These are phyloP conservation scores for Parnassius smintheus DNA, from an alignment of 2,888 invertebrate species.

Conservation along the genomic window DNA sequence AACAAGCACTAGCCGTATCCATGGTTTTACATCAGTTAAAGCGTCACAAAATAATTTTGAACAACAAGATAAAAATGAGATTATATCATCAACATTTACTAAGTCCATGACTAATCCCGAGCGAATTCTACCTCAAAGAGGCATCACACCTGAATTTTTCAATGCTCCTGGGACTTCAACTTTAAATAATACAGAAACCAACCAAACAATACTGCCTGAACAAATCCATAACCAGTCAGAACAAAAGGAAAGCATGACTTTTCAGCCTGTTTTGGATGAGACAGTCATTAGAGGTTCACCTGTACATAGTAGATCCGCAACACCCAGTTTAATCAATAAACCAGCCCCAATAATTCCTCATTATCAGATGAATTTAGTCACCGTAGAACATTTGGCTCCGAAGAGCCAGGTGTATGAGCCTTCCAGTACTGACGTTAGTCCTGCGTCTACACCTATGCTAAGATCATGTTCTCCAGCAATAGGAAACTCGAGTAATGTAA, in stretches of 20 bases:
- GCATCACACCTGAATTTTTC: constrained; percentile 79
- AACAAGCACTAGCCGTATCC: constrained; percentile 46
- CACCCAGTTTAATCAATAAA: constrained; percentile 87
- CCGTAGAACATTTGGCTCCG: constrained; percentile 83
- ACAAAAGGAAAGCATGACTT: constrained; percentile 77
- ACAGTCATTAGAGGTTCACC: constrained; percentile 77
- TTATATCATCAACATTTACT: constrained; percentile 53
- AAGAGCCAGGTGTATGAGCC: constrained; percentile 83
- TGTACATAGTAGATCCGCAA: constrained; percentile 80
- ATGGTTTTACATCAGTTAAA: constrained; percentile 63
- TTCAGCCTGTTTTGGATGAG: constrained; percentile 84
- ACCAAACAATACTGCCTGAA: constrained; percentile 40
- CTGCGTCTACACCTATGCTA: constrained; percentile 84
- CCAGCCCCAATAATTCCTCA: constrained; percentile 88
- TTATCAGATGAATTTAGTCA: constrained; percentile 89
- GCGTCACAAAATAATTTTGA: constrained; percentile 67
- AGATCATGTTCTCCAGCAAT: constrained; percentile 87
- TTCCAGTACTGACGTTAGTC: constrained; percentile 79
- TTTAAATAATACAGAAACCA: constrained; percentile 29
- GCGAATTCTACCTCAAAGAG: constrained; percentile 79
- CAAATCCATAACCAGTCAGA: constrained; percentile 60
- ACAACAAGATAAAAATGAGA: constrained; percentile 65
- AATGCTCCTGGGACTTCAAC: constrained; percentile 58
- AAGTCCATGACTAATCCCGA: constrained; percentile 79
- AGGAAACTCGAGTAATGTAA: constrained; percentile 82